Base-by-base conservation (phyloP, 2,888 invertebrate genomes). In the Octodonta nipae region DNA sequence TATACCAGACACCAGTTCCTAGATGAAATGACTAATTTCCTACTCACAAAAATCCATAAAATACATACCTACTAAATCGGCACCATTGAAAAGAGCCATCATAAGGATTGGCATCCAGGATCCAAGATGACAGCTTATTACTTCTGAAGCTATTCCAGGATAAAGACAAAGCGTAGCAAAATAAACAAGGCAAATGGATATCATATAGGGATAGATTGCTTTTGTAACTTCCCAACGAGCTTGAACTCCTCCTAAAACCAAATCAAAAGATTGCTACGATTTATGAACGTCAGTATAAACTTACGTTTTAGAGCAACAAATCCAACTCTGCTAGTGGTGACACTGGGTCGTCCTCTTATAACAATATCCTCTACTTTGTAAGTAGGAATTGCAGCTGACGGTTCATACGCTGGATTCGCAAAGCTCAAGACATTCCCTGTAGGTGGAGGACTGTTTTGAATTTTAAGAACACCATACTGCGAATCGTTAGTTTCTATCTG, bases 61-160 rank as follows among this genome's bases (percentile, higher is more conserved):
- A 4, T 22, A 10, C 35, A 46, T 46, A 27, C 91, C 91, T 40
- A 87, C 65, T 10, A 89, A 73, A 63, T 91, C 91, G 30, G 83
- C 81, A 3, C 78, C 71, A 51, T 91, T 91, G 56, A 91, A 91
- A 6, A 81, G 71, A 1, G 87, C 78, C 85, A 91, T 89, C 35
- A 91, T 68, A 25, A 89, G 65, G 15, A 91, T 85, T 0, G 91
- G 89, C 83, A 89, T 86, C 89, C 91, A 91, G 2, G 78, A 74
- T 10, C 78, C 77, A 24, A 87, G 73, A 13, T 71, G 71, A 53
- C 88, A 89, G 36, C 86, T 87, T 8, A 77, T 71, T 15, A 91
- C 80, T 58, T 91, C 89, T 0, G 88, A 85, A 34, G 86, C 78
- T 30, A 91, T 85, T 30, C 91, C 91, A 0, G 91, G 91, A 55